phyloP scores from a whole-genome alignment of 2,888 invertebrate species.

The Entomobrya multifasciata region DNA sequence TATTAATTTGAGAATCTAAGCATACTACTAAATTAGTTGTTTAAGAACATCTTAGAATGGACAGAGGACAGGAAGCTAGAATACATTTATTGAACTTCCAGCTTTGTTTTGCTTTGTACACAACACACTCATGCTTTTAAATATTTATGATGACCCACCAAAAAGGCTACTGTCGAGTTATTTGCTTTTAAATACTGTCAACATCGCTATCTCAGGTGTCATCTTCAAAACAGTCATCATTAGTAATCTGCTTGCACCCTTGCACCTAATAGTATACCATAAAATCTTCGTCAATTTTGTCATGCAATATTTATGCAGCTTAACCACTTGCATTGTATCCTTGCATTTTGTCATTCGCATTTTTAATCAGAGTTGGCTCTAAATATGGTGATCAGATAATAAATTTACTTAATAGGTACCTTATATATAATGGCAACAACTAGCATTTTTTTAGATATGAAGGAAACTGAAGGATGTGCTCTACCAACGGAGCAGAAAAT shows the following conservation, averaged over 20 bases:
- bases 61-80: too few species aligned
- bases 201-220: constrained; percentile 7
- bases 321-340: too few species aligned
- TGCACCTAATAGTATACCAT: background rate
- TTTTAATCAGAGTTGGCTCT: constrained; percentile 32
- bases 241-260: background rate
- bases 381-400: constrained; percentile 48
- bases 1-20: too few species aligned
- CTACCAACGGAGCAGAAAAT: background rate
- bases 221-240: constrained; percentile 9
- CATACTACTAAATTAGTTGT: too few species aligned
- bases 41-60: too few species aligned
- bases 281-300: too few species aligned
- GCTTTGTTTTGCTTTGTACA: too few species aligned
- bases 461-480: constrained; percentile 45
- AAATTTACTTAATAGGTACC: constrained; percentile 29
- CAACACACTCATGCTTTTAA: too few species aligned
- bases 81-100: too few species aligned
- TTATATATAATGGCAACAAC: constrained; percentile 35
- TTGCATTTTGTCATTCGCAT: constrained; percentile 35
- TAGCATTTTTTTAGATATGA: background rate
- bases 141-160: too few species aligned
- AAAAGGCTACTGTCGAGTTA: background rate
- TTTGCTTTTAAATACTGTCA: background rate
- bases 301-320: constrained; percentile 28